Conservation (phyloP, 2,113 vertebrate species). For the Mormyrus iriodes region DNA sequence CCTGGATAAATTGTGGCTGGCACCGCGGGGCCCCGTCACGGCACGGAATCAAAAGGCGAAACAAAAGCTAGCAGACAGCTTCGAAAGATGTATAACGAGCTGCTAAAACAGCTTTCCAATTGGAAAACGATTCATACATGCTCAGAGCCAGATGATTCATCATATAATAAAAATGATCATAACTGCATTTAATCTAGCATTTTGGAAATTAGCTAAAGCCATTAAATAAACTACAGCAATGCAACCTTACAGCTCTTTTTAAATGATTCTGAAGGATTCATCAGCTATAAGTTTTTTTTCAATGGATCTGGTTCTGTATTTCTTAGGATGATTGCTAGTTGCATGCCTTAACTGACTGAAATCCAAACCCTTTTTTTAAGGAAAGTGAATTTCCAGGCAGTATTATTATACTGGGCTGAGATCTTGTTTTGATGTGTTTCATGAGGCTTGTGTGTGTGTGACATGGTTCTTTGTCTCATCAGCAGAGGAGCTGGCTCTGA, state of each 20-base stretch:
- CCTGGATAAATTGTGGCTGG: not conserved
- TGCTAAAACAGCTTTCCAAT: not conserved
- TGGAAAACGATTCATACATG: not conserved
- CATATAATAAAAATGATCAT: not conserved
- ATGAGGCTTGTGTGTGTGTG: not conserved
- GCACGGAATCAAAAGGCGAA: not conserved
- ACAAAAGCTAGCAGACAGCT: not conserved
- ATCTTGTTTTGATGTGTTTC: not conserved
- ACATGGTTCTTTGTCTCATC: not conserved
- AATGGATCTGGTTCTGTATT: not conserved
- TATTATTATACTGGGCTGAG: not conserved
- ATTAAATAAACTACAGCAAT: not conserved
- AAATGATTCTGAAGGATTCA: not conserved
- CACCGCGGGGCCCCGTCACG: not conserved
- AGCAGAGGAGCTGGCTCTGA: conserved; percentile 62
- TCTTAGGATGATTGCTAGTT: not conserved
- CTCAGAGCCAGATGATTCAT: not conserved
- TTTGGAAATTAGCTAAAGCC: not conserved
- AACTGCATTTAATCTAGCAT: not conserved
- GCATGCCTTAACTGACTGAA: not conserved
- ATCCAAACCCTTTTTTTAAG: not conserved
- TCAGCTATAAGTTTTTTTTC: not conserved
- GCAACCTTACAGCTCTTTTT: not conserved
- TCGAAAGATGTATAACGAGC: not conserved
- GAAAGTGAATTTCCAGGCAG: not conserved